These are phyloP conservation scores for Glareola pratincola DNA, from an alignment of 2,113 vertebrate species.

Conservation along the genomic window DNA sequence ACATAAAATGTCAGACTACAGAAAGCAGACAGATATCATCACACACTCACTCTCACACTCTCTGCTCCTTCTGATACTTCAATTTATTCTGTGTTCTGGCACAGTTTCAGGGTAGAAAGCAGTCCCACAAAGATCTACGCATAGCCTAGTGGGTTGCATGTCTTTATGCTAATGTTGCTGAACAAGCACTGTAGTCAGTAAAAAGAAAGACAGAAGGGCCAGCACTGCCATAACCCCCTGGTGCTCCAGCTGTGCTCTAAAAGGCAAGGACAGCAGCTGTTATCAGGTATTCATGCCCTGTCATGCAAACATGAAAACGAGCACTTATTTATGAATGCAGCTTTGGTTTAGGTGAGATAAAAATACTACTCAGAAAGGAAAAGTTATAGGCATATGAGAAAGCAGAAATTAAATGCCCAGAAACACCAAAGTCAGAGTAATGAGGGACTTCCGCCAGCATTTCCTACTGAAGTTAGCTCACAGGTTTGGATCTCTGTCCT, in stretches of 20 bases:
- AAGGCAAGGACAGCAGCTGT: background rate
- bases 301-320: background rate
- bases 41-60: background rate
- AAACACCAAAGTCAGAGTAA: background rate
- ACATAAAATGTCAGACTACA: background rate
- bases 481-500: background rate
- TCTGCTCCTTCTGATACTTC: background rate
- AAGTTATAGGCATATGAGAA: background rate
- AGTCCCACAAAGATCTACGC: background rate
- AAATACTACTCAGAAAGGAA: background rate
- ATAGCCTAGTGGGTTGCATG: background rate
- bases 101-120: background rate
- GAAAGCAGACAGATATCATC: background rate
- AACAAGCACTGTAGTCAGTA: background rate
- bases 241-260: background rate
- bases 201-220: background rate
- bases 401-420: background rate
- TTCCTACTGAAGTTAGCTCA: background rate
- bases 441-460: background rate
- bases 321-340: background rate
- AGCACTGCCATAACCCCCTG: background rate
- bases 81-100: background rate
- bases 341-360: background rate
- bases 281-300: background rate
- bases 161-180: background rate